Percentiles rank a stretch among this genome's conserved stretches.
These are phyloP conservation scores for Rhodinocichla rosea DNA, from an alignment of 2,113 vertebrate species.

Conservation along the genomic window DNA sequence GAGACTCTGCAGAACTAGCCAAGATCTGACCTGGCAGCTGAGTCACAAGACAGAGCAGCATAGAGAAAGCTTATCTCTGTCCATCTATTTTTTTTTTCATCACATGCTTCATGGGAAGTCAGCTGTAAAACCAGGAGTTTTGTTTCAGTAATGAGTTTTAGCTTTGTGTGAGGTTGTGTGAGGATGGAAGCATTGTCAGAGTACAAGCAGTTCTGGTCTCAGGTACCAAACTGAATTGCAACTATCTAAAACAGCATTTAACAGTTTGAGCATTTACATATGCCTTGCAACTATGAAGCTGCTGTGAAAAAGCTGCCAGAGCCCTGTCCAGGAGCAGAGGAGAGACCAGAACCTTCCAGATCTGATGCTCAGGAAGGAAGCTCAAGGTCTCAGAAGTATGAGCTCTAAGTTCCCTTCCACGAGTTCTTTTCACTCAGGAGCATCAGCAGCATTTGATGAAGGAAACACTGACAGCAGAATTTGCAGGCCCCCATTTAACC, in stretches of 20 bases:
- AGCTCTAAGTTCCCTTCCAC: background rate
- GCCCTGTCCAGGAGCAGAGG: background rate
- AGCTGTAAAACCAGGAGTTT: slow-evolving; percentile 29
- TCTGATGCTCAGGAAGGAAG: background rate
- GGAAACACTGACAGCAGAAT: background rate
- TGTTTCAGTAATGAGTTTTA: background rate
- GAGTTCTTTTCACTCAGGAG: background rate
- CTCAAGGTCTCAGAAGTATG: background rate
- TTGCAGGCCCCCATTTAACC: background rate
- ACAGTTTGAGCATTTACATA: background rate
- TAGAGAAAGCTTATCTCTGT: background rate
- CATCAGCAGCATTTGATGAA: background rate
- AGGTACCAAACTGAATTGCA: background rate
- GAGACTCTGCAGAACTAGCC: background rate
- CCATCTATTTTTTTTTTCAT: background rate
- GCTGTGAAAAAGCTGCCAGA: background rate
- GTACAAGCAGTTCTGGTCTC: background rate
- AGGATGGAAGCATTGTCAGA: background rate
- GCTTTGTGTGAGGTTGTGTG: background rate
- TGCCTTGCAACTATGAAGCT: background rate
- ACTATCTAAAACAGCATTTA: background rate
- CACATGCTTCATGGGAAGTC: slow-evolving; percentile 37
- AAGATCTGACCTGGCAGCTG: background rate
- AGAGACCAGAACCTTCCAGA: background rate
- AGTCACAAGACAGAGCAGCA: slow-evolving; percentile 19